Base-by-base conservation (phyloP, 2,113 vertebrate species). In the Himantopus leucocephalus region DNA sequence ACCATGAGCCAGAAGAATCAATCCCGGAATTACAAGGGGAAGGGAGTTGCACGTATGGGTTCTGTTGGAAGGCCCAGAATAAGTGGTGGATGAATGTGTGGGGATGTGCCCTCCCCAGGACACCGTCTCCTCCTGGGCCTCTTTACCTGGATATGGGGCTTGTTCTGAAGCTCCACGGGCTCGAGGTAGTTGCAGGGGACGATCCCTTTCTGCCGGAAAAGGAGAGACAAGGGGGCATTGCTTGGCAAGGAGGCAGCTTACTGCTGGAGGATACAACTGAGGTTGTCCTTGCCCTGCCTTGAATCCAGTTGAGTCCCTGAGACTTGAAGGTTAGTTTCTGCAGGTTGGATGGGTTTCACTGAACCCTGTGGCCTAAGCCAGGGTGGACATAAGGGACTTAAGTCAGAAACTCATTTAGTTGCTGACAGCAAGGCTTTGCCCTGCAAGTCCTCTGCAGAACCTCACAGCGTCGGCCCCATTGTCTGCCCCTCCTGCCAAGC, bases 101-200 rank as follows among this genome's bases (percentile, higher is more conserved):
- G 13, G 47, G 14, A 70, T 75, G 34, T 90, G 48, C 59, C 37
- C n/a, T 85, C 24, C 74, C 32, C 18, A 32, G 48, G 21, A 67
- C n/a, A 26, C 35, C 10, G 2, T 10, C 35, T 90, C 15, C 22
- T 74, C n/a, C 34, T 23, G 29, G 22, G 30, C 20, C 1, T 12
- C 35, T 18, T 98, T 96, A 99, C 99, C 98, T 98, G 98, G 29
- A 88, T 87, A 63, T 97, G 91, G 74, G 82, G 92, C 96, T 98
- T 98, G 92, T 99, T 96, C 41, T 98, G 98, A 71, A 99, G 98
- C 92, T 99, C 98, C 74, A 99, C 66, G 1, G 98, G 98, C 73
- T 99, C 98, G 0, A 99, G 98, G 92, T 98, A 99, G 96, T 99
- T 99, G 92, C 98, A 99, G 53, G 99, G 99, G 72, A 99, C 99